Conservation (phyloP, 2,888 invertebrate genomes). For the Temnothorax ravouxi region DNA sequence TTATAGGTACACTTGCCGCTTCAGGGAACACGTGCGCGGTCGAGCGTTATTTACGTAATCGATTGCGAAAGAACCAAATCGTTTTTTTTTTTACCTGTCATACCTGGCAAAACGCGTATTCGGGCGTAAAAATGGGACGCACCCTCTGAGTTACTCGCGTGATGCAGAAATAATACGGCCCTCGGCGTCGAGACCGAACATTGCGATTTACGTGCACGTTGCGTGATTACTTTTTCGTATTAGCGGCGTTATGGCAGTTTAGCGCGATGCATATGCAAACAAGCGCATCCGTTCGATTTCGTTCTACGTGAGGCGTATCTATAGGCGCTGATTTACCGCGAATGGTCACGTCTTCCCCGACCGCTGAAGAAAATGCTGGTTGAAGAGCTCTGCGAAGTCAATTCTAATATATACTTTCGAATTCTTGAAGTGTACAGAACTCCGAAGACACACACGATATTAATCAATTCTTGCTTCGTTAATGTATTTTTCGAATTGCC, state of each 20-base stretch:
- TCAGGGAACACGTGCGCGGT: neutral
- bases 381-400: neutral
- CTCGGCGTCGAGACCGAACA: neutral
- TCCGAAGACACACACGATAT: neutral
- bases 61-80: conserved; percentile 36
- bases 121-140: conserved; percentile 12
- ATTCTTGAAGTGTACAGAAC: neutral
- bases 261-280: conserved; percentile 6
- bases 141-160: neutral
- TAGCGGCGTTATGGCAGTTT: conserved; percentile 6
- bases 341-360: neutral
- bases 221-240: conserved; percentile 30
- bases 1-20: conserved; percentile 7
- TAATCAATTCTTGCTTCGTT: neutral
- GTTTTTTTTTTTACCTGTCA: conserved; percentile 34
- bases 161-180: neutral
- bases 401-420: neutral
- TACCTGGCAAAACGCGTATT: neutral
- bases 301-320: conserved; percentile 6
- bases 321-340: neutral
- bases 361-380: neutral
- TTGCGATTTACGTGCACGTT: conserved; percentile 21
- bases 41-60: conserved; percentile 47
- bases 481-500: neutral
- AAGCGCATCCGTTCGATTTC: conserved; percentile 15